These are phyloP conservation scores for Acholoe squamosa DNA, from an alignment of 2,888 invertebrate species.

Conservation along the genomic window DNA sequence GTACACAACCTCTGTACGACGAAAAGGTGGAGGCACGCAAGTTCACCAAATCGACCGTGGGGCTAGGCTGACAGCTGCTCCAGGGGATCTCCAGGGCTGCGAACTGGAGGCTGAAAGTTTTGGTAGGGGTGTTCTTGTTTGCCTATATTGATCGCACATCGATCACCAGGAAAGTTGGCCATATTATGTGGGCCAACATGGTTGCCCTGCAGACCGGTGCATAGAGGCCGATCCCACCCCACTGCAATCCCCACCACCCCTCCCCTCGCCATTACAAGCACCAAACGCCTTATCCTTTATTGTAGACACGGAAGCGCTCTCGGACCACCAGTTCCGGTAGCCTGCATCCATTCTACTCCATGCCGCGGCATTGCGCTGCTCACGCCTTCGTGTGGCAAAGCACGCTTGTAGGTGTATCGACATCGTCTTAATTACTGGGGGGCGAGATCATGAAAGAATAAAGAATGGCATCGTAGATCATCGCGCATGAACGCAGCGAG, in stretches of 20 bases:
- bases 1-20: no score
- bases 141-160: not conserved
- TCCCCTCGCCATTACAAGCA: not conserved
- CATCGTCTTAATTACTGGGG: not conserved
- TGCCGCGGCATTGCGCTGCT: not conserved
- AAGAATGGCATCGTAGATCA: not conserved
- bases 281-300: no score
- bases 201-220: not conserved
- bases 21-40: no score
- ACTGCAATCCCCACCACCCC: not conserved
- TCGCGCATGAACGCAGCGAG: not conserved
- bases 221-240: not conserved
- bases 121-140: not conserved
- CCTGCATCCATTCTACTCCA: not conserved
- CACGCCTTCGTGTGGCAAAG: not conserved
- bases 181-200: not conserved
- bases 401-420: not conserved
- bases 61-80: not conserved
- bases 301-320: slow-evolving; percentile 18
- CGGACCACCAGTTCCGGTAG: not conserved
- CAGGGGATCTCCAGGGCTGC: not conserved
- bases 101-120: not conserved
- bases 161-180: slow-evolving; percentile 11
- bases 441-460: not conserved
- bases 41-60: no score